Base-by-base conservation (phyloP, 2,797 vertebrate genomes). In the Austrolebias charrua region DNA sequence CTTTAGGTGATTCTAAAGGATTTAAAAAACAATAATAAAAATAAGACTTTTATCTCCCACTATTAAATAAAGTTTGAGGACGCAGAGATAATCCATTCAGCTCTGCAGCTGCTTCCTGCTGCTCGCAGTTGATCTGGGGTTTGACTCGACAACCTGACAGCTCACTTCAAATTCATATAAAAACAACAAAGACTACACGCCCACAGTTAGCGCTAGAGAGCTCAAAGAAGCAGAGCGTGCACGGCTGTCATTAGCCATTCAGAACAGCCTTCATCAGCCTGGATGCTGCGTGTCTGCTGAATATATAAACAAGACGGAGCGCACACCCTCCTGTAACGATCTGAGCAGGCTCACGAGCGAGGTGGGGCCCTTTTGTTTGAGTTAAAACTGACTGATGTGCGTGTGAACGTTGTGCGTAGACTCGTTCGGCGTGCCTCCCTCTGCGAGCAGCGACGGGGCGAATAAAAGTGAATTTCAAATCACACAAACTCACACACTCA, bases 401-500 rank as follows among this genome's bases (percentile, higher is more conserved):
- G 63, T 55, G 46, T 42, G 75, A 61, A 69, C 45, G 64, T 42
- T 62, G 66, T 62, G 55, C 50, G 47, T 38, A 60, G 69, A 75
- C 73, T 52, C 19, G 49, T 14, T 49, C 67, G 66, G 63, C 47
- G 43, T 18, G 12, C n/a, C 42, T 13, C 3, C 50, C 43, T 10
- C 45, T 29, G 50, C 64, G 28, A 38, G 63, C 47, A 69, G 71
- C 66, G 64, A 52, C 65, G 65, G 63, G 71, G 35, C 60, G 74
- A 86, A 87, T 83, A 55, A 88, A 88, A 90, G 81, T 66, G 86
- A 87, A 87, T 88, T 78, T 33, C n/a, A 82, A 80, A 88, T 86
- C 71, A 76, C 75, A 56, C 43, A 63, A 82, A 80, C 87, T 86
- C 71, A 76, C n/a, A 45, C 15, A 53, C 42, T 13, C 40, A 63